These are phyloP conservation scores for Cirrhinus mrigala DNA, from an alignment of 2,797 vertebrate genomes.

Conservation along the genomic window DNA sequence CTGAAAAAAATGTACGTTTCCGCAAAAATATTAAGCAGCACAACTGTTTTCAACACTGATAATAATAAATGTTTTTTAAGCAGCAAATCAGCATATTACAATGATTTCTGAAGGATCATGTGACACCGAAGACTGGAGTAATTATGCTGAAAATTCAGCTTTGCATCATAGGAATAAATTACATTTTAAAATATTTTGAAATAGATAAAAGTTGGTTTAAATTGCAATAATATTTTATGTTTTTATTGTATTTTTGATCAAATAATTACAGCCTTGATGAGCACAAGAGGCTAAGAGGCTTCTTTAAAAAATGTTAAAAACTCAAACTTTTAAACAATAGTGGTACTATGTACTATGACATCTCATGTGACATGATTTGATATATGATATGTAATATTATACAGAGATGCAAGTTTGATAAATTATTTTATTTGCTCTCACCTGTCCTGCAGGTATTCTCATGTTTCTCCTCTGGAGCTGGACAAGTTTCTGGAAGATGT, in stretches of 20 bases:
- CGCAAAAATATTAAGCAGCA: not conserved
- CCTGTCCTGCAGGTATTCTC: constrained; percentile 84
- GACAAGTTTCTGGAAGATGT: constrained; percentile 96
- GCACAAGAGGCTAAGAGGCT: not conserved
- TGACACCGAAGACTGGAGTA: not conserved
- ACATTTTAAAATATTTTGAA: not conserved
- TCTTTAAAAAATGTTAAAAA: not conserved
- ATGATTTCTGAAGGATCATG: constrained; percentile 6
- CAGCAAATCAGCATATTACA: not conserved
- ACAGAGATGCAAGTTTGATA: not conserved
- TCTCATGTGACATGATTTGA: not conserved
- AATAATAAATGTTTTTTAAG: not conserved
- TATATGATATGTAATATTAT: not conserved
- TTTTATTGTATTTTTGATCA: not conserved
- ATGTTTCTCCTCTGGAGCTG: constrained; percentile 92
- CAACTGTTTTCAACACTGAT: not conserved
- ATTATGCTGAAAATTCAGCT: not conserved
- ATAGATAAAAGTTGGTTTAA: not conserved
- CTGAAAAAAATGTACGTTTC: too few relatives aligned
- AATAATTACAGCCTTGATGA: not conserved
- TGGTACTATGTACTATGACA: too few relatives aligned
- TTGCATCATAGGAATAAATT: not conserved
- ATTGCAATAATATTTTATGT: not conserved
- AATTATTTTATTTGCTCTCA: not conserved
- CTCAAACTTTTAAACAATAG: not conserved